Evolutionary conservation across 2,113 vertebrate species (phyloP).

Genomic region (Herpailurus yagouaroundi): DNA sequence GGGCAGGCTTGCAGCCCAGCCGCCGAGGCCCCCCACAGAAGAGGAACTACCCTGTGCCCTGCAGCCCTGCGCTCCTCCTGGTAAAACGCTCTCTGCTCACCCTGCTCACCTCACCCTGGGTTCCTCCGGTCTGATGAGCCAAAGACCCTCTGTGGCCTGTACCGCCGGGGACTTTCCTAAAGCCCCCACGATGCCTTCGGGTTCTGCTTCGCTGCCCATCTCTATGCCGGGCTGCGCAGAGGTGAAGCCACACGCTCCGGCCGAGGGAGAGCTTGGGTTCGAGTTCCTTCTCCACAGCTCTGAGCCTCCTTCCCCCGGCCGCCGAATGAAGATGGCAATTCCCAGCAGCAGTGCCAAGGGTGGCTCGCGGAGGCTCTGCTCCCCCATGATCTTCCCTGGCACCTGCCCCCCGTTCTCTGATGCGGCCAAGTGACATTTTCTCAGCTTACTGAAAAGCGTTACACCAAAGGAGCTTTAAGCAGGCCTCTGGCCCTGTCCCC

Average conservation of each 20-base stretch:
- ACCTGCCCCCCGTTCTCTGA: not conserved
- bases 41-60: no score
- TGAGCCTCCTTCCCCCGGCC: not conserved
- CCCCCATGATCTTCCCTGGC: constrained; percentile 20
- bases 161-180: not conserved
- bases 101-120: not conserved
- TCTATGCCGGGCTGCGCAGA: not conserved
- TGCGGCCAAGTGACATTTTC: constrained; percentile 47
- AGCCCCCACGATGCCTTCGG: rapidly evolving
- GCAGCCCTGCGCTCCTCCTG: not conserved
- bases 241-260: not conserved
- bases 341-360: not conserved
- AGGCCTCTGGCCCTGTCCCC: constrained; percentile 1
- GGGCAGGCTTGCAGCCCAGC: constrained; percentile 67
- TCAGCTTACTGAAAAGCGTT: constrained; percentile 32
- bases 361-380: not conserved
- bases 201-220: not conserved
- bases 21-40: not conserved
- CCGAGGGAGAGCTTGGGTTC: not conserved
- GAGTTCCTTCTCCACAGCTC: not conserved
- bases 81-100: not conserved
- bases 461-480: not conserved
- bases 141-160: not conserved
- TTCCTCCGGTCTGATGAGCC: not conserved
- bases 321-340: not conserved